These are phyloP conservation scores for Prietella phreatophila DNA, from an alignment of 2,113 vertebrate genomes.

Conservation along the genomic window DNA sequence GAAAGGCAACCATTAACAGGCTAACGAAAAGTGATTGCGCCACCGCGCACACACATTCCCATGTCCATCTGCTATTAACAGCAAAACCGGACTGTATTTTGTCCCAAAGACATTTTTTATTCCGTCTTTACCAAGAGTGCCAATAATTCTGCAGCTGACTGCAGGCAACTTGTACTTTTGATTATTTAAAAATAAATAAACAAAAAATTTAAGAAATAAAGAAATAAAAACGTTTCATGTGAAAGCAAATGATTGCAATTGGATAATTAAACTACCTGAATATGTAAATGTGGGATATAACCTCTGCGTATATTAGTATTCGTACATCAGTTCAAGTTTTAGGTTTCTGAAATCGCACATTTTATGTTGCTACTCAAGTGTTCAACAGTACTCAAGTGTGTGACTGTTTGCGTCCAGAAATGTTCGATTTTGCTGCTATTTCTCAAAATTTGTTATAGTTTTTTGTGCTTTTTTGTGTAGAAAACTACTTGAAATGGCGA, in stretches of 20 bases:
- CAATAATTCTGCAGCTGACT: background rate
- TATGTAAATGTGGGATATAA: background rate
- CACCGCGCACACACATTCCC: no score
- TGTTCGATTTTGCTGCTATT: no score
- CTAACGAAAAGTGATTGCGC: background rate
- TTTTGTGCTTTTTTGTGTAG: no score
- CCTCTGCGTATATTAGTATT: background rate
- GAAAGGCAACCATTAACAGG: background rate
- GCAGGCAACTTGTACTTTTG: background rate
- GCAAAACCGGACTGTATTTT: background rate
- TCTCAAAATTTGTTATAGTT: no score
- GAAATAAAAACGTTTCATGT: background rate
- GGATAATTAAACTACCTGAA: background rate
- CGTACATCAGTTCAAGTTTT: background rate
- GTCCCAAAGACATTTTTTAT: background rate
- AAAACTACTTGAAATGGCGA: no score
- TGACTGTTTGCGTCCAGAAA: no score
- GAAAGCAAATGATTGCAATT: background rate
- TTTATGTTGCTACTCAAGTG: background rate
- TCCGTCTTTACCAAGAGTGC: background rate
- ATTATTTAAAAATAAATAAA: no score
- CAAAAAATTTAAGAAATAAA: no score
- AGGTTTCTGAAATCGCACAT: background rate
- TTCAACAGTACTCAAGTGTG: no score
- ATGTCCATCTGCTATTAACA: background rate